Evolutionary conservation across 2,888 invertebrate genomes (phyloP).

Genomic region (Hydroisotoma schaefferi): DNA sequence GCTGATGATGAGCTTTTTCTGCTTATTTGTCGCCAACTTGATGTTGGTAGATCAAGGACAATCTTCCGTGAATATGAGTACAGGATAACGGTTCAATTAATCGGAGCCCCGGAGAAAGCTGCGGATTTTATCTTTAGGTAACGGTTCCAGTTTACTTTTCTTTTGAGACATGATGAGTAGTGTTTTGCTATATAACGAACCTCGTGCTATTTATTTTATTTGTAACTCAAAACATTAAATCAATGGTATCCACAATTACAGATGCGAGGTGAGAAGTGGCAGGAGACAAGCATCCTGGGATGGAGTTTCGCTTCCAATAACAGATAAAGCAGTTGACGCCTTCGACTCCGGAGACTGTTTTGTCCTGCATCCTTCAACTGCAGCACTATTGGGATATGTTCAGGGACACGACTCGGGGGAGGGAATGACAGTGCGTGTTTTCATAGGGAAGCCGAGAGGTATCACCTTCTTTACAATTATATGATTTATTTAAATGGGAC

Average conservation of each 20-base stretch:
- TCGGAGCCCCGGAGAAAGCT: slow-evolving; percentile 12
- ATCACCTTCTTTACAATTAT: no score
- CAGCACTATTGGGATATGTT: background rate
- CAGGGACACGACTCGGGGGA: no score
- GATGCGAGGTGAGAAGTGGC: slow-evolving; percentile 18
- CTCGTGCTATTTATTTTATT: background rate
- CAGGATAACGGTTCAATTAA: slow-evolving; percentile 7
- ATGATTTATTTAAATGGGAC: no score
- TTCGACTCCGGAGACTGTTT: slow-evolving; percentile 21
- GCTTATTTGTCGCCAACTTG: slow-evolving; percentile 5
- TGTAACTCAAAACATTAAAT: background rate
- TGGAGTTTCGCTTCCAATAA: slow-evolving; percentile 8
- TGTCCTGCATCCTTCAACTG: background rate
- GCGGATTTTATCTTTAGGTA: slow-evolving; percentile 20
- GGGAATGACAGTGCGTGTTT: no score
- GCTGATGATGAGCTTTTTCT: slow-evolving; percentile 11
- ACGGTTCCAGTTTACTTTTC: background rate
- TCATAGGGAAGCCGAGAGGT: no score
- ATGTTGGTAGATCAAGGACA: background rate
- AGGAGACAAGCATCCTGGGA: slow-evolving; percentile 13
- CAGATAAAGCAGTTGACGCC: background rate
- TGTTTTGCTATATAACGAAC: background rate
- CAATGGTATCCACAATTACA: background rate
- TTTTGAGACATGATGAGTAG: background rate
- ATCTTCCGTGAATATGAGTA: slow-evolving; percentile 10